A percentile compares a stretch with the other conserved stretches of the same genome.
Conservation (phyloP, 2,113 vertebrate species). For the Oryzias curvinotus region DNA sequence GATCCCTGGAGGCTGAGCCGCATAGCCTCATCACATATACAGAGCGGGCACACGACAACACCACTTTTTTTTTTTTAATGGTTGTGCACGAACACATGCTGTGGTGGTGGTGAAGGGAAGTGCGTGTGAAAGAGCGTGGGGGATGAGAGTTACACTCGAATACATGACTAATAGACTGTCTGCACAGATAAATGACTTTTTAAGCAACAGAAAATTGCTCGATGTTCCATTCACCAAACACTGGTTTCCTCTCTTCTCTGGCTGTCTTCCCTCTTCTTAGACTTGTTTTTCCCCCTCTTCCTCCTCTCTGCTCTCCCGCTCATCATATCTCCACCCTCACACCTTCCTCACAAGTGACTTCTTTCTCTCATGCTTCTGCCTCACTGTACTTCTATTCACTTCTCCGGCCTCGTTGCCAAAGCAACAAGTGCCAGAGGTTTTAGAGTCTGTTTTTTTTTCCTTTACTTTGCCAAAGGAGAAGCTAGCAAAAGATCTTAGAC, state of each 20-base stretch:
- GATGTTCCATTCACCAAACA: slow-evolving; percentile 68
- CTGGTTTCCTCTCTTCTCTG: slow-evolving; percentile 62
- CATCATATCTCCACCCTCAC: slow-evolving; percentile 33
- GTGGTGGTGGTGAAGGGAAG: not conserved
- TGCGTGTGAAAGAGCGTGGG: slow-evolving; percentile 12
- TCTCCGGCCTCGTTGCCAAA: slow-evolving; percentile 53
- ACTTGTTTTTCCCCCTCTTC: slow-evolving; percentile 18
- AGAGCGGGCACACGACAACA: slow-evolving; percentile 25
- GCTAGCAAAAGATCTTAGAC: slow-evolving; percentile 50
- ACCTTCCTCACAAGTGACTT: slow-evolving; percentile 26
- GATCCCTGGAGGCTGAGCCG: slow-evolving; percentile 50
- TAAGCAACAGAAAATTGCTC: slow-evolving; percentile 79
- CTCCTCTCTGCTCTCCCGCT: slow-evolving; percentile 21
- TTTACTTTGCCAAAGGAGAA: slow-evolving; percentile 37
- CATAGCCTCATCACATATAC: slow-evolving; percentile 48
- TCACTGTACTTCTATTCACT: slow-evolving; percentile 18
- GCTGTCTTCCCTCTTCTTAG: slow-evolving; percentile 37
- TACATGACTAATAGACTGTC: slow-evolving; percentile 79
- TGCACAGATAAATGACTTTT: slow-evolving; percentile 78
- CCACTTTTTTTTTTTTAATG: not conserved
- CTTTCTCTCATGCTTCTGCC: slow-evolving; percentile 27
- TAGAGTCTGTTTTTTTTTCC: slow-evolving; percentile 3
- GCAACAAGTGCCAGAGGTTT: slow-evolving; percentile 65
- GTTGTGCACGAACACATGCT: slow-evolving; percentile 16
- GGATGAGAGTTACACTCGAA: slow-evolving; percentile 61